These are phyloP conservation scores for Anisognathus igniventris DNA, from an alignment of 2,797 vertebrate genomes.

Conservation along the genomic window DNA sequence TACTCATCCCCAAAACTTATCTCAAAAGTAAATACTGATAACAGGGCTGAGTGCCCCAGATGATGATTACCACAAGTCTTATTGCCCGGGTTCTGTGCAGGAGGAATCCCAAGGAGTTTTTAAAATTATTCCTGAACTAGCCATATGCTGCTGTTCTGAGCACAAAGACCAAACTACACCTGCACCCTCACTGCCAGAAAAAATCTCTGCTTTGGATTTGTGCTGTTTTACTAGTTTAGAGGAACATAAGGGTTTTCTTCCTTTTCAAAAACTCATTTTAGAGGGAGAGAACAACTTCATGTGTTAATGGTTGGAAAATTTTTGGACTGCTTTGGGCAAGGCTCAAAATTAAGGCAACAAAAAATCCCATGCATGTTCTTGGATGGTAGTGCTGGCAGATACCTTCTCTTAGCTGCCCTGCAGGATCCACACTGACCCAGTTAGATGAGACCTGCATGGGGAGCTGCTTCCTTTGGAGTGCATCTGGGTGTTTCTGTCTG, in stretches of 20 bases:
- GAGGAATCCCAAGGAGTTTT: neutral
- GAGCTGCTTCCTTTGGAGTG: neutral
- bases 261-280: neutral
- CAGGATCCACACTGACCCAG: neutral
- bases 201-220: neutral
- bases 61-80: neutral
- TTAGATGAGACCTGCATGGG: neutral
- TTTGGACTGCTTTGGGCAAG: neutral
- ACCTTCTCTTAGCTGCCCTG: neutral
- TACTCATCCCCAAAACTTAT: neutral
- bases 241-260: neutral
- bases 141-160: neutral
- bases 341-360: neutral
- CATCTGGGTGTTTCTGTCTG: neutral
- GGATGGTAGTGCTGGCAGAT: neutral
- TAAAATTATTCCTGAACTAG: neutral
- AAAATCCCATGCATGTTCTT: rapidly evolving
- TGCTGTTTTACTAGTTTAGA: neutral
- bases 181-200: neutral
- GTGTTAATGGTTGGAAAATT: neutral
- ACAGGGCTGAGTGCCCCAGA: neutral
- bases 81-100: neutral
- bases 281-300: neutral
- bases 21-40: neutral
- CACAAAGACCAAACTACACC: neutral